Evolutionary conservation across 2,888 invertebrate genomes (phyloP), one percentile per base, ranked within the genome.

Genomic region (Cephus sareptanus): DNA sequence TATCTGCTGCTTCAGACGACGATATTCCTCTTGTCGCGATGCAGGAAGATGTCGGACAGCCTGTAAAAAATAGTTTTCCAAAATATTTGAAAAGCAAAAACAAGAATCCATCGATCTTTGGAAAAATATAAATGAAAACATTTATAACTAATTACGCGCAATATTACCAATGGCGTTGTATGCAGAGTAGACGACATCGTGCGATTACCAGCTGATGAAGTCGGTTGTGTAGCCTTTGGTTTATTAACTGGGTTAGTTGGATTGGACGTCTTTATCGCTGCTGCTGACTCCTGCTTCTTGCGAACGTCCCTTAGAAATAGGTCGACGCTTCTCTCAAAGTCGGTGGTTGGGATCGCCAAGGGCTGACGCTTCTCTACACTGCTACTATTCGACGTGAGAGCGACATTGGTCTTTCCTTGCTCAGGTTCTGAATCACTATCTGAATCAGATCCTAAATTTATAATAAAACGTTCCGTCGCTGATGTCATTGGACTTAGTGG

Each of bases 21-120:
- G 90, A 80, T 92, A 92, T 78, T 92, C 92, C 81, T 91, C 91
- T 85, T 92, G 92, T 71, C 89, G 90, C 3, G 91, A 90, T 34
- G 87, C 89, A 35, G 92, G 89, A 68, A 92, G 83, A 84, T 92
- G 92, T 70, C 90, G 90, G 34, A 92, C 90, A 69, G 91, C 92
- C 92, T 92, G 81, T 34, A 86, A 89, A 86, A 89, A 79, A 70
- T 76, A 77, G 78, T 73, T 75, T 71, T 75, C 77, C 76, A 34
- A 35, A 33, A 35, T 37, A 74, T 75, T 75, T 75, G 68, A 70
- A 69, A 76, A n/a, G 76, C n/a, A 73, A 40, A 76, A 30, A 31
- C 30, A 69, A 76, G 11, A 34, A 68, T 34, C 30, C 35, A 15
- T 76, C 1, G 23, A 11, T 73, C 34, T 73, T 40, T 69, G n/a